Base-by-base conservation (phyloP, 2,888 invertebrate genomes). In the Chymomyza amoena region DNA sequence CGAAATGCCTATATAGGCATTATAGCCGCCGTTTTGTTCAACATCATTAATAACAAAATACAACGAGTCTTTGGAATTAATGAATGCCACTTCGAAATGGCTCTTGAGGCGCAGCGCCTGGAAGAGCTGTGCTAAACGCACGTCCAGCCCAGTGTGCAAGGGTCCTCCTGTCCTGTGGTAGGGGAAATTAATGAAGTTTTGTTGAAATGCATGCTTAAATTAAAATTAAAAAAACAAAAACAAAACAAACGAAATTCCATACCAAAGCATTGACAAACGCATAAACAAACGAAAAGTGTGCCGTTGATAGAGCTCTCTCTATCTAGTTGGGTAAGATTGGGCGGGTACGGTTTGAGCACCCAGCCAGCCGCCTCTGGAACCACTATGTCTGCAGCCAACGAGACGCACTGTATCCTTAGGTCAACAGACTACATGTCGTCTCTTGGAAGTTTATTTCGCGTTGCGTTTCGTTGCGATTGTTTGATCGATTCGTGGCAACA, bases 11-110 rank as follows among this genome's bases (percentile, higher is more conserved):
- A 69, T 57, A 68, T n/a, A n/a, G n/a, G n/a, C n/a, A n/a, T n/a
- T n/a, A n/a, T 75, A 76, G 77, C 77, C 75, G 79, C 76, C 87
- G 87, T 88, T 90, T 89, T 89, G 89, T 86, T 80, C 78, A 87
- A 90, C 90, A 90, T 90, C 90, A 90, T 90, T 90, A 90, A 90
- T 90, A 87, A 90, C 86, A 85, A 80, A 86, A 81, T 80, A 80
- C 84, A 83, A 88, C 85, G 78, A 85, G 77, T 76, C 64, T 68
- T 70, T 70, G 73, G 66, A 80, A 86, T 87, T 89, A 90, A 90
- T 89, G 89, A 89, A 84, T 86, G 77, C 80, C 76, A 71, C 52
- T 68, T 60, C 74, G 70, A 75, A 66, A 16, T 64, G 32, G n/a
- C 51, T 52, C 25, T 64, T 7, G 18, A 65, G 59, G 15, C 39